phyloP scores from a whole-genome alignment of 1,140 invertebrate species.

The Zaprionus camerounensis region DNA sequence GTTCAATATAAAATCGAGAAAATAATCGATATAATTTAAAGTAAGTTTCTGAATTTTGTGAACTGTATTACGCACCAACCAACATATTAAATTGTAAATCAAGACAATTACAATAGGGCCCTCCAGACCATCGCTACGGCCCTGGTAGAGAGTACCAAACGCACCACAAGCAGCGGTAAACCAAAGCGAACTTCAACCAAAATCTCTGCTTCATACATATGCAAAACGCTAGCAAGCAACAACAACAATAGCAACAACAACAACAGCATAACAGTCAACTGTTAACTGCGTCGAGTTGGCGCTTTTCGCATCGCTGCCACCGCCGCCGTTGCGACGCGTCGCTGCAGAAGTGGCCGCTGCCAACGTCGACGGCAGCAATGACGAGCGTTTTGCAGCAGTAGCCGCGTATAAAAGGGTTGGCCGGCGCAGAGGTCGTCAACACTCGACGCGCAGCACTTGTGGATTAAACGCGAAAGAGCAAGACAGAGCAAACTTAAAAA shows the following conservation, averaged over 20 bases:
- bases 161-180: constrained; percentile 31
- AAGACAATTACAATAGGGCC: too few species aligned
- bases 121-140: too few species aligned
- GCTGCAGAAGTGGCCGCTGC: constrained; percentile 3
- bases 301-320: constrained; percentile 61
- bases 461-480: constrained; percentile 36
- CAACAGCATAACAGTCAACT: constrained; percentile 17
- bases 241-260: constrained; percentile 19
- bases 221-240: constrained; percentile 42
- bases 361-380: constrained; percentile 29
- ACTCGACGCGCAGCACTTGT: constrained; percentile 58
- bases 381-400: constrained; percentile 51
- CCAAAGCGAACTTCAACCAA: constrained; percentile 35
- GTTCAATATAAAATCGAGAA: too few species aligned
- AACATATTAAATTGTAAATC: too few species aligned
- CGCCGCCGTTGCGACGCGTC: constrained; percentile 18
- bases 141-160: constrained; percentile 5
- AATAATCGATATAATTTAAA: too few species aligned
- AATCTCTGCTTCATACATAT: constrained; percentile 51
- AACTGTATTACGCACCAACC: too few species aligned
- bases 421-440: constrained; percentile 70
- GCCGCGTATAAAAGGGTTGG: constrained; percentile 75
- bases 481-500: constrained; percentile 1
- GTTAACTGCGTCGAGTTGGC: constrained; percentile 51
- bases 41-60: too few species aligned